These are phyloP conservation scores for Melospiza melodia DNA, from an alignment of 2,113 vertebrate genomes.

Conservation along the genomic window DNA sequence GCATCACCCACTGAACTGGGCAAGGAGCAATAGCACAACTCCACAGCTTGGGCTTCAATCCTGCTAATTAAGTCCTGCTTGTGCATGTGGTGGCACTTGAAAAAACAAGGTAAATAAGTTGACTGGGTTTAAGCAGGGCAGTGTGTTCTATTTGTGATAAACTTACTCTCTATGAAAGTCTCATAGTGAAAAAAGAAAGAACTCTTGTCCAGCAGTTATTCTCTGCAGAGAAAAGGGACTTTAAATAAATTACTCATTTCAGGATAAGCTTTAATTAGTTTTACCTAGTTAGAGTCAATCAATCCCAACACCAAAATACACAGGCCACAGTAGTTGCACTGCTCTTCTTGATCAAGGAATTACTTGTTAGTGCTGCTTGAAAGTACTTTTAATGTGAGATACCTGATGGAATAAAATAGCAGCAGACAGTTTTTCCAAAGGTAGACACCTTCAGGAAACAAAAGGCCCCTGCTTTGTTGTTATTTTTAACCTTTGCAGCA, in stretches of 20 bases:
- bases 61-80: not conserved
- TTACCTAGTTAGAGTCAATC: not conserved
- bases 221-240: not conserved
- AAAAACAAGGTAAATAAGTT: not conserved
- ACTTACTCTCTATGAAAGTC: not conserved
- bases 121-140: not conserved
- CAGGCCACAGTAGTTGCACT: not conserved
- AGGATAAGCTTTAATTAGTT: not conserved
- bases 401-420: not conserved
- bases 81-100: rapidly evolving
- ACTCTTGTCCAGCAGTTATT: not conserved
- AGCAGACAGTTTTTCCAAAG: not conserved
- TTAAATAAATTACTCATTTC: not conserved
- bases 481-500: not conserved
- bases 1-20: not conserved
- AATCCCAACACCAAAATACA: not conserved
- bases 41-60: rapidly evolving
- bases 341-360: not conserved
- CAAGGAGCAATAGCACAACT: not conserved
- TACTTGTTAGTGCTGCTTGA: not conserved
- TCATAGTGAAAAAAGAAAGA: not conserved
- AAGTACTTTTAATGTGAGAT: not conserved
- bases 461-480: not conserved
- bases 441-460: not conserved
- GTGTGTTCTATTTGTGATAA: not conserved